Base-by-base conservation (phyloP, 1,140 invertebrate species). In the Pseudoatta argentina region DNA sequence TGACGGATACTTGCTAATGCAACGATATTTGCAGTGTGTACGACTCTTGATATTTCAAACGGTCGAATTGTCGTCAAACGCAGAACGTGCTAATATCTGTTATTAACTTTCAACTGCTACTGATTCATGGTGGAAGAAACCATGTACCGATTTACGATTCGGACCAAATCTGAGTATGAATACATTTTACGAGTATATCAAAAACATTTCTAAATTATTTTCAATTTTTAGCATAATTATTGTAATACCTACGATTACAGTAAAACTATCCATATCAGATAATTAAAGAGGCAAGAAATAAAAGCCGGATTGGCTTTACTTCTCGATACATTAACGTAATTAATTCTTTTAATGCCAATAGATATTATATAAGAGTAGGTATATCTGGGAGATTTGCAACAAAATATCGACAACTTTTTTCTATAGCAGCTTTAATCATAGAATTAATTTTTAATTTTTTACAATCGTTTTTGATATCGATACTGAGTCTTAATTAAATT, bases 31-130 rank as follows among this genome's bases (percentile, higher is more conserved):
- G 63, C 57, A 14, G 4, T 39, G 1, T 21, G 1, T 21, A 3
- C 27, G 39, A n/a, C n/a, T 82, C 34, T 82, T 39, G 21, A 83
- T 63, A 61, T 83, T 61, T 30, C 30, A 27, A 53, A 3, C n/a
- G 55, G 3, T 59, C 16, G 64, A 27, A 57, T 71, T 81, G 51
- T 53, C 16, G 51, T 53, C 16, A 34, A 14, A 0, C 5, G 61
- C 2, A 44, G 7, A 75, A 30, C 24, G 21, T 48, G 67, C 39
- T 72, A 44, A 82, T 72, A 39, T 2, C 1, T 27, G 66, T 12
- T 39, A 51, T 75, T 83, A 75, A 73, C 14, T 61, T 51, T 48
- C 16, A 12, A 51, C 4, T 30, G 8, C 3, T 16, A 16, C 6
- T 71, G 39, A 44, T 44, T 44, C 39, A 44, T 44, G 39, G 8